phyloP scores from a whole-genome alignment of 2,888 invertebrate genomes.

The Drosophila pegasa region DNA sequence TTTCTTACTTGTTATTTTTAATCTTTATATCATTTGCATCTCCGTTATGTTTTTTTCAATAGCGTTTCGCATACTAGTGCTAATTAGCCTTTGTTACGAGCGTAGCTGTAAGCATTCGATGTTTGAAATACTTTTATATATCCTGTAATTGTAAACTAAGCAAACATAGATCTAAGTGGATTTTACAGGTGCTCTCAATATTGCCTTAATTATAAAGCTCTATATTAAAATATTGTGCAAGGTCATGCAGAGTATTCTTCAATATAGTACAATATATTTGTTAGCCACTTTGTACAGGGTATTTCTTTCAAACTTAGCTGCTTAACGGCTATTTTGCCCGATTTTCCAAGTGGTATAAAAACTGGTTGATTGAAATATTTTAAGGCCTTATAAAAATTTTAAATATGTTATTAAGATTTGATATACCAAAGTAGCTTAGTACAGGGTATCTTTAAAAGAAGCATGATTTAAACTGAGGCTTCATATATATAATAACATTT shows the following conservation, averaged over 20 bases:
- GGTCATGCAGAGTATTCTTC: not conserved
- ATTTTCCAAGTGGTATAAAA: not conserved
- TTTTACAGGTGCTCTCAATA: not conserved
- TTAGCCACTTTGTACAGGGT: not conserved
- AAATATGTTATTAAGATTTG: not conserved
- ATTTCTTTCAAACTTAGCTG: not conserved
- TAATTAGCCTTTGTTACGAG: constrained; percentile 31
- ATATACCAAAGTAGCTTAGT: not conserved
- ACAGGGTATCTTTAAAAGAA: not conserved
- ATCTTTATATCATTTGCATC: constrained; percentile 14
- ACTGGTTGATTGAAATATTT: not conserved
- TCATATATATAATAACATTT: no score
- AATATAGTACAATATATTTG: not conserved
- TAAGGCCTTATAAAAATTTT: not conserved
- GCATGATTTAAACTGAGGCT: no score
- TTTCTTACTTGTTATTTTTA: no score
- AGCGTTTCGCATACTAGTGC: constrained; percentile 38
- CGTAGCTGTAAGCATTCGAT: not conserved
- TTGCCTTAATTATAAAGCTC: not conserved
- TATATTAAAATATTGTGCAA: not conserved
- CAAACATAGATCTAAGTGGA: not conserved
- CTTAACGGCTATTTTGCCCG: not conserved
- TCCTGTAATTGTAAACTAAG: constrained; percentile 10
- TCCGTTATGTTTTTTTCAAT: constrained; percentile 19
- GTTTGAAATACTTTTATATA: not conserved